Evolutionary conservation across 1,140 invertebrate genomes (phyloP), one percentile per base, ranked within the genome.

Genomic region (Diachasmimorpha longicaudata): DNA sequence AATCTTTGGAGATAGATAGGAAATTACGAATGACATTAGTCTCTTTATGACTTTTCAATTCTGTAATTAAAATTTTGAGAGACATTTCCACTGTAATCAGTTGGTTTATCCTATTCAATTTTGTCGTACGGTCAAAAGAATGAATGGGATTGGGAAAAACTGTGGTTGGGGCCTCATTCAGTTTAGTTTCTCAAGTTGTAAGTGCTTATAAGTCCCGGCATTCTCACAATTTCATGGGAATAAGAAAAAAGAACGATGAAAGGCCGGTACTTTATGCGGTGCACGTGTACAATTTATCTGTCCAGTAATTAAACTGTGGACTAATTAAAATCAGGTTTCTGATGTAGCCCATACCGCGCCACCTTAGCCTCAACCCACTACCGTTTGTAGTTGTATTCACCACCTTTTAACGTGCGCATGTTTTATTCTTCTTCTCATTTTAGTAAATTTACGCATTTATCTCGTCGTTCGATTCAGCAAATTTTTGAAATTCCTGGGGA

Each of bases 271-370:
- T 88, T 89, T 88, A 89, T 89, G 87, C 87, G 84, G 86, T 88
- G 88, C 88, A 89, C 88, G 88, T 89, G 88, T 86, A 87, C 88
- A 86, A 89, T 89, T 89, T 89, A 89, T 89, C 88, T 88, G 86
- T 85, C 85, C 85, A 88, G 87, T 89, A 89, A 89, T 89, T 89
- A 89, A 89, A 89, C 87, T 88, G 88, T 87, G 88, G 86, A 89
- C 88, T 89, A 89, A 89, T 89, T 89, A 89, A 89, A 89, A 89
- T 89, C 88, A 89, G 88, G 88, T 89, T 89, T 88, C 86, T 87
- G 86, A 88, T 89, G 87, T 88, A 86, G 85, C 84, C 67, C 46
- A 14, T 63, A 44, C 82, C 81, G 23, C 77, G 52, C 75, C 37
- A 23, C 48, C 31, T 76, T 79, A 70, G 37, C 58, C 70, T 16